Evolutionary conservation across 2,888 invertebrate species (phyloP).

Genomic region (Morpho helenor): DNA sequence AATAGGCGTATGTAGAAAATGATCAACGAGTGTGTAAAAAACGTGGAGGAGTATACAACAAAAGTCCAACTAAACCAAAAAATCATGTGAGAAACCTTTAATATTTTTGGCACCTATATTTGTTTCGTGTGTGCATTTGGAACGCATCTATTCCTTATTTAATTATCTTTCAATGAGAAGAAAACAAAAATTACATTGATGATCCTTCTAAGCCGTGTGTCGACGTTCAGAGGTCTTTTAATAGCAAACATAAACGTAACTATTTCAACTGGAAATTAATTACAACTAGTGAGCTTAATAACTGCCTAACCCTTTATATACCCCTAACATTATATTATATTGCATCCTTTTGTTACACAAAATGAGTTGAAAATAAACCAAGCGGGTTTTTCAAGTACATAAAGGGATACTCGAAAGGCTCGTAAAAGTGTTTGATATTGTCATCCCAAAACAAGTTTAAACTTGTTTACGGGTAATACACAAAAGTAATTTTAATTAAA

Average conservation of each 20-base stretch:
- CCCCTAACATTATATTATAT: slow-evolving; percentile 9
- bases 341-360: not conserved
- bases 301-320: slow-evolving; percentile 48
- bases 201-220: slow-evolving; percentile 21
- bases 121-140: too few relatives aligned
- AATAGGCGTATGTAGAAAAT: too few relatives aligned
- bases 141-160: too few relatives aligned
- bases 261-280: slow-evolving; percentile 70
- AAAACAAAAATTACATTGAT: not conserved
- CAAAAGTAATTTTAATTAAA: too few relatives aligned
- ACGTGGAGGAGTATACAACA: too few relatives aligned
- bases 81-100: too few relatives aligned
- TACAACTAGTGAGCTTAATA: slow-evolving; percentile 53
- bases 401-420: not conserved
- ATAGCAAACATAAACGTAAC: slow-evolving; percentile 33
- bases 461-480: too few relatives aligned
- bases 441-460: too few relatives aligned
- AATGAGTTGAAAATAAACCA: not conserved
- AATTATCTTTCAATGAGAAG: too few relatives aligned
- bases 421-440: not conserved
- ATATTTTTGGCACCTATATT: too few relatives aligned
- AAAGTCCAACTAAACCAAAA: too few relatives aligned
- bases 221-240: not conserved
- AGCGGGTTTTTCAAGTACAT: not conserved
- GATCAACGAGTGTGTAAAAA: too few relatives aligned